These are phyloP conservation scores for Dromas ardeola DNA, from an alignment of 2,113 vertebrate genomes.

Conservation along the genomic window DNA sequence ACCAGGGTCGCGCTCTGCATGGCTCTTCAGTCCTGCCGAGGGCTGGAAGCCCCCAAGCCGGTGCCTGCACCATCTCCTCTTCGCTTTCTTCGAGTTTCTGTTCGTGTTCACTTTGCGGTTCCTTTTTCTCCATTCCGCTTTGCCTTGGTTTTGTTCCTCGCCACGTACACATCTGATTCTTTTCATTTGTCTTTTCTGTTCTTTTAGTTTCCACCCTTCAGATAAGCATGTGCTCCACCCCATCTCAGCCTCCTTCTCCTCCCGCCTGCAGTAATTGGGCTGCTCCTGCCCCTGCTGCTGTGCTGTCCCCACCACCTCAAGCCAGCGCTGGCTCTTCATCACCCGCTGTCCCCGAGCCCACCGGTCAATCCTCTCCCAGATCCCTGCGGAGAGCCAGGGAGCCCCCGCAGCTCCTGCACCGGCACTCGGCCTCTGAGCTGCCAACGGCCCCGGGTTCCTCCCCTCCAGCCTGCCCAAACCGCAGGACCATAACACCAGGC, in stretches of 20 bases:
- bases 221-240: slow-evolving; percentile 81
- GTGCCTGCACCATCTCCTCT: slow-evolving; percentile 49
- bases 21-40: not conserved
- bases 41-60: not conserved
- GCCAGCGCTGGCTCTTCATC: slow-evolving; percentile 76
- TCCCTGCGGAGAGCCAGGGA: slow-evolving; percentile 15
- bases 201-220: slow-evolving; percentile 72
- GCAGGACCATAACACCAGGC: slow-evolving; percentile 69
- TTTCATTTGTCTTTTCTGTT: slow-evolving; percentile 63
- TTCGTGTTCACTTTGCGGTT: slow-evolving; percentile 77
- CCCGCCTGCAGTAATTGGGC: slow-evolving; percentile 78
- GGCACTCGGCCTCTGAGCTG: slow-evolving; percentile 82
- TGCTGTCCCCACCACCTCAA: slow-evolving; percentile 73
- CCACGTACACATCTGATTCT: not conserved
- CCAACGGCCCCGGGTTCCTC: slow-evolving; percentile 78
- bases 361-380: not conserved
- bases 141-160: slow-evolving; percentile 38
- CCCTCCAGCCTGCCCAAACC: slow-evolving; percentile 79
- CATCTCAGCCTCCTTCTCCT: slow-evolving; percentile 77
- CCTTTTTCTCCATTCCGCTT: slow-evolving; percentile 8
- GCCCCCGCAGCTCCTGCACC: slow-evolving; percentile 70
- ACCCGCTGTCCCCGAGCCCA: not conserved
- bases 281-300: slow-evolving; percentile 68
- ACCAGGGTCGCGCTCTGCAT: not conserved
- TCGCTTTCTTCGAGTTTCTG: slow-evolving; percentile 63